Conservation (phyloP, 2,888 invertebrate genomes). For the Campoplex capitator region DNA sequence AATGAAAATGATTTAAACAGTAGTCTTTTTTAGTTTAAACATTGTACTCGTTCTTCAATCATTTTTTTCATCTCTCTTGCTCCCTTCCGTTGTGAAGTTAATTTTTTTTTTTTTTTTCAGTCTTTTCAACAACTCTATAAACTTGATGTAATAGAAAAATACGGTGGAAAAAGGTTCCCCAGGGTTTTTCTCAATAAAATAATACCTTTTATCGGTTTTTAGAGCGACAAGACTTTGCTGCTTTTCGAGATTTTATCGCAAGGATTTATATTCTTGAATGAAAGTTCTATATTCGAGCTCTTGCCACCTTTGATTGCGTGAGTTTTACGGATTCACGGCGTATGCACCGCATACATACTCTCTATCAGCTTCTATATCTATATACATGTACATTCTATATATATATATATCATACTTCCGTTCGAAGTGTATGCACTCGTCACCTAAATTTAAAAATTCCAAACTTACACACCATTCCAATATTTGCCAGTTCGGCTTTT, state of each 20-base stretch:
- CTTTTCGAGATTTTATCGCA: constrained; percentile 22
- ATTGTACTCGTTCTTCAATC: not conserved
- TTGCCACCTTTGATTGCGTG: constrained; percentile 33
- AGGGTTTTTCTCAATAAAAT: not conserved
- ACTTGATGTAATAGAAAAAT: not conserved
- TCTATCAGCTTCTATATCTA: not conserved
- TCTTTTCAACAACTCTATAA: not conserved
- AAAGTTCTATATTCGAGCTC: constrained; percentile 16
- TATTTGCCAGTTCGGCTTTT: constrained; percentile 27
- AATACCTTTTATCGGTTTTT: not conserved
- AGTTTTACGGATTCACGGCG: constrained; percentile 20
- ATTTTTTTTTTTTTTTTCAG: not conserved
- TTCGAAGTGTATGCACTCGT: constrained; percentile 40
- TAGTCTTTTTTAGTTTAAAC: too few relatives aligned
- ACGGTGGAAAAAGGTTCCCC: not conserved
- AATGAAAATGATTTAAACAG: not conserved
- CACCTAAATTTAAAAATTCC: constrained; percentile 53
- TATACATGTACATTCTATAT: not conserved
- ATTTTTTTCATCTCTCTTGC: not conserved
- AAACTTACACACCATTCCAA: constrained; percentile 41
- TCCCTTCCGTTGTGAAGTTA: not conserved
- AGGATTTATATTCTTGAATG: constrained; percentile 8
- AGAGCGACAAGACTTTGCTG: not conserved
- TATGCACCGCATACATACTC: constrained; percentile 22
- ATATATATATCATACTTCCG: not conserved